Conservation (phyloP, 1,140 invertebrate genomes). For the Drosophila sturtevanti region DNA sequence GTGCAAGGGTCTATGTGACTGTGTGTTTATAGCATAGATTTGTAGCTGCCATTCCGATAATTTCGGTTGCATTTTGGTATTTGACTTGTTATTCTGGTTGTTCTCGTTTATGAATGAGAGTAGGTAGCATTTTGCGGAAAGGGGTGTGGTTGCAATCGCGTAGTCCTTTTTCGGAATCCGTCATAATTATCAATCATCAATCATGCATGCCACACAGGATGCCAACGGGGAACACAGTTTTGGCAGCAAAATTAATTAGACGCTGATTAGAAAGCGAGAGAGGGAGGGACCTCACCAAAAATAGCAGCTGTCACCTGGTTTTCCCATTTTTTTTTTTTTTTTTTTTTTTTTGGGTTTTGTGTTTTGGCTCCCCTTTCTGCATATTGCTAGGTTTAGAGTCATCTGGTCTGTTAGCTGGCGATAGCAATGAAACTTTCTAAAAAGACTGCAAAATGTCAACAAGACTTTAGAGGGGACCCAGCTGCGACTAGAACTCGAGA, state of each 20-base stretch:
- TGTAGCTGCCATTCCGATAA: constrained; percentile 43
- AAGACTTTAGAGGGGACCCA: constrained; percentile 23
- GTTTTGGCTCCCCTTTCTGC: neutral
- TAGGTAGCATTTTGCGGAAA: too few relatives aligned
- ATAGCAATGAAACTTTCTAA: constrained; percentile 26
- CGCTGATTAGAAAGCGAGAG: constrained; percentile 51
- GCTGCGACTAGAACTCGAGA: constrained; percentile 4
- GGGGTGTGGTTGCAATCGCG: too few relatives aligned
- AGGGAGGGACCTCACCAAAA: too few relatives aligned
- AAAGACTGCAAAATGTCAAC: constrained; percentile 43
- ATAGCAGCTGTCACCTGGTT: neutral
- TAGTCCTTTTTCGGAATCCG: neutral
- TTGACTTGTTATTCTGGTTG: constrained; percentile 14
- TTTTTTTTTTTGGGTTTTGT: too few relatives aligned
- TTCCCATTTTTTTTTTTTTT: too few relatives aligned
- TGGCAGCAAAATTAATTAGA: constrained; percentile 61
- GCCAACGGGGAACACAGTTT: constrained; percentile 26
- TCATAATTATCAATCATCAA: constrained; percentile 58
- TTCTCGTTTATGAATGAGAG: neutral
- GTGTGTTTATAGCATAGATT: constrained; percentile 60
- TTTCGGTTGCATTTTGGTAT: constrained; percentile 33
- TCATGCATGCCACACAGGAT: constrained; percentile 38
- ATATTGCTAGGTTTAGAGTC: neutral
- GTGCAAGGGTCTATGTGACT: constrained; percentile 11
- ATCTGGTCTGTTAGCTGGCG: constrained; percentile 13